Base-by-base conservation (phyloP, 2,888 invertebrate species). In the Eudasyphora cyanicolor region DNA sequence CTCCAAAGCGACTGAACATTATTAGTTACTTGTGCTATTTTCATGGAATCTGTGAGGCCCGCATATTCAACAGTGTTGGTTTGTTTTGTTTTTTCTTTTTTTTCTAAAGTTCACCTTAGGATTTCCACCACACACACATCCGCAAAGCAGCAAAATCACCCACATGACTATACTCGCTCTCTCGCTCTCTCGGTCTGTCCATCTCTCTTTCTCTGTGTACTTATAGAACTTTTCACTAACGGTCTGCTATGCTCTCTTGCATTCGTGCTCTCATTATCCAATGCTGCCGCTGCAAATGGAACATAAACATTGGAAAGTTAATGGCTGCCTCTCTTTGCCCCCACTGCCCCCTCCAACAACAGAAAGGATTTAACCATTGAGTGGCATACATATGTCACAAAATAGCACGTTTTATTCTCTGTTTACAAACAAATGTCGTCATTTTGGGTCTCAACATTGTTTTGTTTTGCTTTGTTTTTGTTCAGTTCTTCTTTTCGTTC, bases 111-210 rank as follows among this genome's bases (percentile, higher is more conserved):
- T 80, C 83, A 84, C 83, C 83, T 81, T 67, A 42, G 70, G 29
- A 67, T 80, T 57, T 76, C 78, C 83, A 84, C 83, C 83, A 81
- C 81, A 67, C 75, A 57, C 77, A 83, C 80, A 80, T 62, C 74
- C 74, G n/a, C 62, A 62, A 60, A 32, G 19, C 67, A 7, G 10
- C 10, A 67, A 67, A n/a, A 24, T 3, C 67, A 42, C 38, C 21
- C 38, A 19, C 42, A 67, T 7, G 14, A 21, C 21, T 12, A 14
- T 14, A 19, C 24, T 24, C 42, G 12, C 19, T 57, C 27, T 49
- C 17, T 1, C n/a, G 45, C n/a, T 24, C 38, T 10, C 24, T 42
- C 49, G 57, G 17, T 32, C 14, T 67, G 27, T 69, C 45, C 21
- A 24, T 19, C 14, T 54, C 19, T 19, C 32, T 35, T 7, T 64